Percentiles rank a stretch among this genome's conserved stretches.
These are phyloP conservation scores for Nomada hirtipes DNA, from an alignment of 2,888 invertebrate genomes.

Conservation along the genomic window DNA sequence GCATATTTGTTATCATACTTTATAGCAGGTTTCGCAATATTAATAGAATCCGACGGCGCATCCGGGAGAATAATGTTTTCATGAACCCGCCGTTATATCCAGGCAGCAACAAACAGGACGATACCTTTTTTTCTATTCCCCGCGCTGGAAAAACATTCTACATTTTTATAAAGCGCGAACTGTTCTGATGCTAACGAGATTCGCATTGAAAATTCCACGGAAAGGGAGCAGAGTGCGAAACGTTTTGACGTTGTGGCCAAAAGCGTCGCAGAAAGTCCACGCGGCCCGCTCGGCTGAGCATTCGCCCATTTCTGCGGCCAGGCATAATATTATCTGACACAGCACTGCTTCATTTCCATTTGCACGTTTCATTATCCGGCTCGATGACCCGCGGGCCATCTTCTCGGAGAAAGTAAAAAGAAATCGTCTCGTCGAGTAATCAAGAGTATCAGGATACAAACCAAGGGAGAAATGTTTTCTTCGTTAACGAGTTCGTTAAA, in stretches of 20 bases:
- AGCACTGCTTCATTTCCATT: constrained; percentile 78
- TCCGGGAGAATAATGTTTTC: constrained; percentile 16
- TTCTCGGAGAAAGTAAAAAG: constrained; percentile 60
- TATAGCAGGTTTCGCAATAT: neutral
- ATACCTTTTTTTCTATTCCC: constrained; percentile 16
- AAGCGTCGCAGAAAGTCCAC: constrained; percentile 65
- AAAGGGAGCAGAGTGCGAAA: constrained; percentile 52
- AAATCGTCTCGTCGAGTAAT: constrained; percentile 63
- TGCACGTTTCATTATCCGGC: constrained; percentile 80
- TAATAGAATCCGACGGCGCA: constrained; percentile 31
- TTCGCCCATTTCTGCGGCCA: constrained; percentile 70
- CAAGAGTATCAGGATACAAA: constrained; percentile 63
- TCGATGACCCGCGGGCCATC: constrained; percentile 76
- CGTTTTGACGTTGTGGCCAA: constrained; percentile 61
- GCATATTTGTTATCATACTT: neutral
- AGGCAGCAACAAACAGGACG: constrained; percentile 5
- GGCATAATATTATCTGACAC: constrained; percentile 81
- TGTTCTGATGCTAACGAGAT: constrained; percentile 64
- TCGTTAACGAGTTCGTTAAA: constrained; percentile 62
- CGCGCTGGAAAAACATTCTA: constrained; percentile 32
- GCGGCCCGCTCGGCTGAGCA: constrained; percentile 56
- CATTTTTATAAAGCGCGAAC: constrained; percentile 40
- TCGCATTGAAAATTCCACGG: constrained; percentile 57
- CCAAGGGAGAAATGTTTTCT: constrained; percentile 54
- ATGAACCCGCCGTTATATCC: neutral